phyloP scores from a whole-genome alignment of 2,113 vertebrate genomes.

The Carassius gibelio region DNA sequence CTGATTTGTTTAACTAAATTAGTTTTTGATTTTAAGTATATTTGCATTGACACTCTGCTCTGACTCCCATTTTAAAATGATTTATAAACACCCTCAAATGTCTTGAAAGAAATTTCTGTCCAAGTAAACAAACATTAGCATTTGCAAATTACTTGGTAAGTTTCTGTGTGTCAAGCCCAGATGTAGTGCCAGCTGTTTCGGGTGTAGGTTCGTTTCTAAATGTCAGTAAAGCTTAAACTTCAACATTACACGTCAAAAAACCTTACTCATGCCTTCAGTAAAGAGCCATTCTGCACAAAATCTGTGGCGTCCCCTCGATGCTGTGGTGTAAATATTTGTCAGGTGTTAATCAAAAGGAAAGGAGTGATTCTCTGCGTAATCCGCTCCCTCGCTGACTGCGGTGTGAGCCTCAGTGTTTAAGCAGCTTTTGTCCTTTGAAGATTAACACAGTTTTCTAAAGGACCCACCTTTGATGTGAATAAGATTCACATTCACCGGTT shows the following conservation, averaged over 20 bases:
- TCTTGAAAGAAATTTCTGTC: neutral
- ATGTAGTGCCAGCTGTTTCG: slow-evolving; percentile 13
- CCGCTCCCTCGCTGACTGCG: neutral
- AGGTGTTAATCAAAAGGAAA: slow-evolving; percentile 32
- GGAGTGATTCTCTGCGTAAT: neutral
- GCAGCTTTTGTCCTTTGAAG: slow-evolving; percentile 45
- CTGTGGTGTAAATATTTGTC: slow-evolving; percentile 38
- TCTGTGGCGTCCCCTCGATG: neutral
- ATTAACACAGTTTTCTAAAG: slow-evolving; percentile 50
- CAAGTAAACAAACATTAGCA: slow-evolving; percentile 6
- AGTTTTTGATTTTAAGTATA: neutral
- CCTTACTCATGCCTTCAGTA: slow-evolving; percentile 7
- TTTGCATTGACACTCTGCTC: neutral
- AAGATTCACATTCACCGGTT: slow-evolving; percentile 21
- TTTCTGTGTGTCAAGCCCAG: slow-evolving; percentile 8
- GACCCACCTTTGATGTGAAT: slow-evolving; percentile 38
- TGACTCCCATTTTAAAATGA: neutral
- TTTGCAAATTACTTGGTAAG: neutral
- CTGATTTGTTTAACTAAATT: slow-evolving; percentile 4
- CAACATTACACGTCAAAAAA: neutral
- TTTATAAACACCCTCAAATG: slow-evolving; percentile 7
- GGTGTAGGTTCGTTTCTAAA: slow-evolving; percentile 16
- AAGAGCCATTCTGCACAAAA: slow-evolving; percentile 16
- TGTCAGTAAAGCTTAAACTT: slow-evolving; percentile 24
- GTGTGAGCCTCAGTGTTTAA: slow-evolving; percentile 20